A percentile compares a stretch with the other conserved stretches of the same genome.
These are phyloP conservation scores for Naja naja DNA, from an alignment of 2,113 vertebrate species.

Conservation along the genomic window DNA sequence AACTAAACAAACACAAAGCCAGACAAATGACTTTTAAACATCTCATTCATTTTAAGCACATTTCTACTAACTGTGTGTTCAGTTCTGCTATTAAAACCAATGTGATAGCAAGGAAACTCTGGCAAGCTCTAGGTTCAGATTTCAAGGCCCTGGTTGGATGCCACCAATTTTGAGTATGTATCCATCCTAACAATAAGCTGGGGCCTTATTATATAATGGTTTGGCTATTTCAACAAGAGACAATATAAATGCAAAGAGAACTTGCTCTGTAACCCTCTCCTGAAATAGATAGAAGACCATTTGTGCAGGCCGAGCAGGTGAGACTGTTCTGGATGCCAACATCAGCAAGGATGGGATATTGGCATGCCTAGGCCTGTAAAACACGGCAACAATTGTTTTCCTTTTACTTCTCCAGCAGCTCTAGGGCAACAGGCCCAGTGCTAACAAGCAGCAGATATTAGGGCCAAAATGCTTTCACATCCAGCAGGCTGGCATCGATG, in stretches of 20 bases:
- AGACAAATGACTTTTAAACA: conserved; percentile 13
- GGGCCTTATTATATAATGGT: background rate
- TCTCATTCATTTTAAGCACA: background rate
- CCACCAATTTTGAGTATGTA: too few species aligned
- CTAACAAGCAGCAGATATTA: conserved; percentile 4
- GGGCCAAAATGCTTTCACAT: conserved; percentile 19
- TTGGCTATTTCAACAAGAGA: conserved; percentile 13
- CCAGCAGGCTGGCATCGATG: background rate
- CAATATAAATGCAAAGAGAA: background rate
- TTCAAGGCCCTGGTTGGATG: background rate
- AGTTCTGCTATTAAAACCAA: background rate
- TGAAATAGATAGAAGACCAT: too few species aligned
- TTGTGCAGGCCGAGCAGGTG: background rate
- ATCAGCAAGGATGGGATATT: background rate
- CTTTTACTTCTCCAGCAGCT: conserved; percentile 2
- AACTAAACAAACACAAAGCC: conserved; percentile 7
- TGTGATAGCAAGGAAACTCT: background rate
- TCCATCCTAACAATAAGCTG: background rate
- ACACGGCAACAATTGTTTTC: conserved; percentile 11
- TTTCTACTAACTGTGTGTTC: background rate
- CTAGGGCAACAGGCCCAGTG: conserved; percentile 3
- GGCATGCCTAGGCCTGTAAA: background rate
- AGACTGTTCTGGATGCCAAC: background rate
- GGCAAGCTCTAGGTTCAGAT: background rate
- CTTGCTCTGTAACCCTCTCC: background rate